A percentile compares a stretch with the other conserved stretches of the same genome.
These are phyloP conservation scores for Barnardius zonarius DNA, from an alignment of 2,113 vertebrate genomes.

Conservation along the genomic window DNA sequence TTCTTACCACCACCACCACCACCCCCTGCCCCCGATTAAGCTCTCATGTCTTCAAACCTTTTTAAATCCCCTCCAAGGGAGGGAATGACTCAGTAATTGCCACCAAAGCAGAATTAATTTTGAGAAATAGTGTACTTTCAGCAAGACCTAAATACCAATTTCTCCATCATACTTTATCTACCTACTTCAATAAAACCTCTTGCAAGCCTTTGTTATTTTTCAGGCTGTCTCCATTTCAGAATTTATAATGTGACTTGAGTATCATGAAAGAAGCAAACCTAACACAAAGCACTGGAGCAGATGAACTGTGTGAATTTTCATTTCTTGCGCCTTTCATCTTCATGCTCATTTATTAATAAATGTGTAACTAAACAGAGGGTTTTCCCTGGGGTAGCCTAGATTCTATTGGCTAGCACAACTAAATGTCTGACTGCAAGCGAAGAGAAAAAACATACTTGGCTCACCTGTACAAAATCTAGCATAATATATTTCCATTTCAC, in stretches of 20 bases:
- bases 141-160: background rate
- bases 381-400: background rate
- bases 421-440: background rate
- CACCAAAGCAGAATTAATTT: background rate
- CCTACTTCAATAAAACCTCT: background rate
- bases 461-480: background rate
- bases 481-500: background rate
- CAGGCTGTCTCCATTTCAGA: background rate
- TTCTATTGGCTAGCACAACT: background rate
- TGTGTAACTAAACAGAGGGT: background rate
- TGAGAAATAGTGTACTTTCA: background rate
- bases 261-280: conserved; percentile 12
- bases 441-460: background rate
- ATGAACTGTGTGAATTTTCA: background rate
- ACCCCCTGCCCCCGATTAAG: background rate
- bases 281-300: conserved; percentile 51
- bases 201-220: background rate
- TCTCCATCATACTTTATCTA: background rate
- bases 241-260: background rate
- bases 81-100: background rate
- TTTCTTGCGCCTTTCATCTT: conserved; percentile 40
- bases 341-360: background rate
- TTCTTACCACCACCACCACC: background rate
- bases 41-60: background rate
- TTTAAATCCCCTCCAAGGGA: background rate